These are phyloP conservation scores for Arion vulgaris DNA, from an alignment of 1,140 invertebrate genomes.

Conservation along the genomic window DNA sequence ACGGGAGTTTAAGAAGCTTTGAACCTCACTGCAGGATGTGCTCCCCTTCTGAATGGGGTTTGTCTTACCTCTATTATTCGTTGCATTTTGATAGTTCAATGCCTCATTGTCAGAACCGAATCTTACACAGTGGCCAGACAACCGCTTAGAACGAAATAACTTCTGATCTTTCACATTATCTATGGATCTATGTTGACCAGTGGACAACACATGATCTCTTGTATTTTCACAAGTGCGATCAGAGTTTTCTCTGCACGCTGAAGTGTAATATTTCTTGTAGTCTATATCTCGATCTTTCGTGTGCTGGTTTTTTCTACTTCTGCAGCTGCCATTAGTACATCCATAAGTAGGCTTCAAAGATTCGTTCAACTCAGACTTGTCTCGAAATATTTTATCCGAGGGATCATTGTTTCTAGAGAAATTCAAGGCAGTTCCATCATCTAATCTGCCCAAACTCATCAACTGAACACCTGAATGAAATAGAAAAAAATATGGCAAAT, in stretches of 20 bases:
- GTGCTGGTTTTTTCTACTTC: background rate
- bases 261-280: background rate
- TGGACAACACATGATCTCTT: background rate
- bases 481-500: too few species aligned
- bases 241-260: background rate
- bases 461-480: background rate
- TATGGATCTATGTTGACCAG: background rate
- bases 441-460: constrained; percentile 1
- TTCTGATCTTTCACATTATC: background rate
- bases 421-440: background rate
- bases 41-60: background rate
- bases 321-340: background rate
- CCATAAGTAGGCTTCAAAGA: background rate
- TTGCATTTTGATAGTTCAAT: background rate
- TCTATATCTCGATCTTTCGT: background rate
- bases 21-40: background rate
- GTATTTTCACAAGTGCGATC: background rate
- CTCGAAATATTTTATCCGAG: background rate
- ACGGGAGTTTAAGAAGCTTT: background rate
- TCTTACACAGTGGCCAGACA: background rate
- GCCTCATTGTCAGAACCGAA: background rate
- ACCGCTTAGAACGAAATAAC: background rate
- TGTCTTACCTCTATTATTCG: background rate
- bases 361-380: background rate
- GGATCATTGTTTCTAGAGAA: constrained; percentile 9